Conservation (phyloP, 2,113 vertebrate genomes). For the Leptobrachium ailaonicum region DNA sequence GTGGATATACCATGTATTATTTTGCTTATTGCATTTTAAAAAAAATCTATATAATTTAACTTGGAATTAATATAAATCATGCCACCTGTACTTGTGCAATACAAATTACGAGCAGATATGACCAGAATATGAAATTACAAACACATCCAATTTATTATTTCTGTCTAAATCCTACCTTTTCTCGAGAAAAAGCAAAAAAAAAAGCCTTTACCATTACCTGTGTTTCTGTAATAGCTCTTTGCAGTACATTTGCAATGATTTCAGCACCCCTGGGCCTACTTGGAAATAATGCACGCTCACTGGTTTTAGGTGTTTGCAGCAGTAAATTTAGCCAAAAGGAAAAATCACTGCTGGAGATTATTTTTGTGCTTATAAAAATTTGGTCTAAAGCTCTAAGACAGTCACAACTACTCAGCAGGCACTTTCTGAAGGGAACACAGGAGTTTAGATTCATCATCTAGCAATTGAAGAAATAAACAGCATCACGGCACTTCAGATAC, state of each 20-base stretch:
- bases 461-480: slow-evolving; percentile 20
- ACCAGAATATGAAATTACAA: not conserved
- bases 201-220: slow-evolving; percentile 10
- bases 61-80: too few relatives aligned
- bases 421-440: slow-evolving; percentile 12
- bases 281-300: slow-evolving; percentile 22
- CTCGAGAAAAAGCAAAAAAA: not conserved
- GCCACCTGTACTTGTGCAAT: too few relatives aligned
- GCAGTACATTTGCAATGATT: slow-evolving; percentile 39
- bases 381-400: slow-evolving; percentile 8
- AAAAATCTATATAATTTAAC: too few relatives aligned
- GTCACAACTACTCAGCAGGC: slow-evolving; percentile 19
- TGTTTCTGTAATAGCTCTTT: slow-evolving; percentile 6
- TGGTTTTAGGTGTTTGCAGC: slow-evolving; percentile 25
- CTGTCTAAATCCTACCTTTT: slow-evolving; percentile 4
- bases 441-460: slow-evolving; percentile 19
- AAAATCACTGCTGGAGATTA: slow-evolving; percentile 37
- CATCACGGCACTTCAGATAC: not conserved
- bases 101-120: too few relatives aligned
- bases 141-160: slow-evolving; percentile 4
- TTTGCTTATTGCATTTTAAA: too few relatives aligned
- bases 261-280: slow-evolving; percentile 15
- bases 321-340: slow-evolving; percentile 30
- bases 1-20: too few relatives aligned
- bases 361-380: slow-evolving; percentile 12